These are phyloP conservation scores for Carabus problematicus DNA, from an alignment of 2,888 invertebrate genomes.

Conservation along the genomic window DNA sequence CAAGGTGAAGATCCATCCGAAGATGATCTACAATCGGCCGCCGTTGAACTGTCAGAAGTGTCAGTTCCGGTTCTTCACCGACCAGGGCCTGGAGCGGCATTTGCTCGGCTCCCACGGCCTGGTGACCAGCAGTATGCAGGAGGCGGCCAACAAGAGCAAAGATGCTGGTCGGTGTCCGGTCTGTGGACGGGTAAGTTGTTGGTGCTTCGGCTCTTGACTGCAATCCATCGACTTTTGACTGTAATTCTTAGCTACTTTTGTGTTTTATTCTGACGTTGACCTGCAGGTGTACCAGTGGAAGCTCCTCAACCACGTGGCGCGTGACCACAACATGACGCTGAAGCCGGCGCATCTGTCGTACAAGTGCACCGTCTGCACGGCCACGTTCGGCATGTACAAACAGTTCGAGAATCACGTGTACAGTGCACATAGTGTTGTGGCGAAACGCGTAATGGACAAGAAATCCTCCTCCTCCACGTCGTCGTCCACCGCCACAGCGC, in stretches of 20 bases:
- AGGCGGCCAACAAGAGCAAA: constrained; percentile 92
- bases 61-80: constrained; percentile 95
- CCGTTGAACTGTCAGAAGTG: constrained; percentile 96
- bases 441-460: constrained; percentile 85
- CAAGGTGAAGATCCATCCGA: constrained; percentile 94
- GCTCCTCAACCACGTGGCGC: constrained; percentile 87
- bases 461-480: constrained; percentile 61
- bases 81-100: constrained; percentile 95
- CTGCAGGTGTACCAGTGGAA: constrained; percentile 92
- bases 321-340: constrained; percentile 89
- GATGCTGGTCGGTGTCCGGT: constrained; percentile 95
- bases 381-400: constrained; percentile 94
- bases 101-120: constrained; percentile 92
- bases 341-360: constrained; percentile 94
- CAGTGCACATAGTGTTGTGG: constrained; percentile 89
- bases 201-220: constrained; percentile 74
- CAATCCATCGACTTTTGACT: constrained; percentile 53
- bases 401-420: constrained; percentile 94
- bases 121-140: constrained; percentile 95
- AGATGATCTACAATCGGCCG: constrained; percentile 94
- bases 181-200: constrained; percentile 82
- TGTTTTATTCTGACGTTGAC: constrained; percentile 9
- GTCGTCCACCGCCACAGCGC: constrained; percentile 53
- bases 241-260: constrained; percentile 1
- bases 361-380: constrained; percentile 94